These are phyloP conservation scores for Luperina nickerlii DNA, from an alignment of 2,888 invertebrate species.

Conservation along the genomic window DNA sequence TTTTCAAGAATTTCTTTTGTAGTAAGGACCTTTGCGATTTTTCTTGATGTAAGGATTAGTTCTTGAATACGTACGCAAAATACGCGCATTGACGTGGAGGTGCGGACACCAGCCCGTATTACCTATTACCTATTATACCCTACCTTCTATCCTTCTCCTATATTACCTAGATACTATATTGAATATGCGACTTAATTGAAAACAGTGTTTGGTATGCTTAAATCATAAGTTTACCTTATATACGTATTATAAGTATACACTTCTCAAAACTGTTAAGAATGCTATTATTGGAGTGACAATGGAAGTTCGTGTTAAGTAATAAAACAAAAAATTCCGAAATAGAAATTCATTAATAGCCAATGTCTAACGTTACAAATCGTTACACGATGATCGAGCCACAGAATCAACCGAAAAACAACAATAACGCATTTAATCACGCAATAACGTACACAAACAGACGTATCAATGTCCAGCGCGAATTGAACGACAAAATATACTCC, in stretches of 20 bases:
- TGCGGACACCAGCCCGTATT: too few species aligned
- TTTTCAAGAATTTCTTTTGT: conserved; percentile 39
- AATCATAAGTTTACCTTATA: too few species aligned
- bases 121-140: too few species aligned
- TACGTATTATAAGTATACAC: neutral
- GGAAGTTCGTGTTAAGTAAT: neutral
- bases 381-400: conserved; percentile 23
- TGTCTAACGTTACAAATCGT: conserved; percentile 29
- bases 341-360: neutral
- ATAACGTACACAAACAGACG: conserved; percentile 72
- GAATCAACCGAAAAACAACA: conserved; percentile 64
- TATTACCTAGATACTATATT: too few species aligned
- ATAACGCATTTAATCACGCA: conserved; percentile 72
- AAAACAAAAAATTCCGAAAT: neutral
- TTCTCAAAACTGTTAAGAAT: neutral
- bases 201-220: neutral
- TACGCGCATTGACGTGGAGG: too few species aligned
- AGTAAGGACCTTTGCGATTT: conserved; percentile 24
- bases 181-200: neutral
- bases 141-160: too few species aligned
- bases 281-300: neutral
- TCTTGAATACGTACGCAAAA: conserved; percentile 6
- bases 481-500: conserved; percentile 78
- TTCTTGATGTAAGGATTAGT: conserved; percentile 14
- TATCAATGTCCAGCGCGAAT: conserved; percentile 74